A percentile compares a stretch with the other conserved stretches of the same genome.
Conservation (phyloP, 2,888 invertebrate genomes). For the Apamea monoglypha region DNA sequence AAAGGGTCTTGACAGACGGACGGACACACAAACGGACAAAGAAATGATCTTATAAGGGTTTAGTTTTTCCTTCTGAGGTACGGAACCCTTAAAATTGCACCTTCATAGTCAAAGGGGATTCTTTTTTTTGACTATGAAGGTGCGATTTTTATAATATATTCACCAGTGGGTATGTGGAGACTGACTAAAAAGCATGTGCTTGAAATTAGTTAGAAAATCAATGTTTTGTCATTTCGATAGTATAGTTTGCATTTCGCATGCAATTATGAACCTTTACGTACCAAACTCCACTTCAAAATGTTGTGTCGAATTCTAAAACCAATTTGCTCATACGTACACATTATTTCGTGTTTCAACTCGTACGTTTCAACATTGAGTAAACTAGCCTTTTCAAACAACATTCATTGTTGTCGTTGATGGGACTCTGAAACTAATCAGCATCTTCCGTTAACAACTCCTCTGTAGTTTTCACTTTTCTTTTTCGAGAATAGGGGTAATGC, state of each 20-base stretch:
- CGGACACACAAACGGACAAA: no score
- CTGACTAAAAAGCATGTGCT: no score
- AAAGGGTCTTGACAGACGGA: no score
- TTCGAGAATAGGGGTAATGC: neutral
- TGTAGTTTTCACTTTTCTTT: conserved; percentile 2
- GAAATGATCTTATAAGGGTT: no score
- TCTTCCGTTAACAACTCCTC: neutral
- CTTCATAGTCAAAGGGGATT: neutral
- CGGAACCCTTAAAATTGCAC: no score
- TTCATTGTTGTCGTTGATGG: conserved; percentile 5
- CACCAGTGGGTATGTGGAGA: neutral
- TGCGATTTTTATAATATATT: no score
- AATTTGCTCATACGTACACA: conserved; percentile 45
- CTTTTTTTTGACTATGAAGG: no score
- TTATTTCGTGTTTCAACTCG: conserved; percentile 37
- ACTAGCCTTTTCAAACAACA: conserved; percentile 23
- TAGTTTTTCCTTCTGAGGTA: no score
- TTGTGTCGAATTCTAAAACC: conserved; percentile 37
- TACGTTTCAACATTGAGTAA: conserved; percentile 19
- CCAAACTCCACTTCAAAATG: conserved; percentile 3
- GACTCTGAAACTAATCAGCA: conserved; percentile 45
- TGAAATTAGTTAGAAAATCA: neutral
- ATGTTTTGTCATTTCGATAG: neutral
- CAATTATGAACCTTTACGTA: conserved; percentile 4
- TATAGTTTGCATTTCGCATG: neutral